phyloP scores from a whole-genome alignment of 2,797 vertebrate genomes.

The Mastacembelus armatus region DNA sequence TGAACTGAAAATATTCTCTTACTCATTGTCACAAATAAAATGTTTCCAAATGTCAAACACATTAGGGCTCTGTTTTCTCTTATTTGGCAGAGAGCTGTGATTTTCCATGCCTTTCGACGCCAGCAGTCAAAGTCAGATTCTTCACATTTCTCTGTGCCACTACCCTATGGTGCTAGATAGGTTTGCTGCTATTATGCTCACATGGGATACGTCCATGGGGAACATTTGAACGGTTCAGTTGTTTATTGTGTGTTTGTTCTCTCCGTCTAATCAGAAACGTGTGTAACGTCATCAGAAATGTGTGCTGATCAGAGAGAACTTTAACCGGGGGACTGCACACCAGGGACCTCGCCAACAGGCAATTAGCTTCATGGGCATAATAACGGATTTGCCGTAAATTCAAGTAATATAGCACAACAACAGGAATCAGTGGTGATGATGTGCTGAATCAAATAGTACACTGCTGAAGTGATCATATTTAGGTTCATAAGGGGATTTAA shows the following conservation, averaged over 20 bases:
- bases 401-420: conserved; percentile 37
- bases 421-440: conserved; percentile 31
- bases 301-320: conserved; percentile 55
- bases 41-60: conserved; percentile 40
- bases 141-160: conserved; percentile 47
- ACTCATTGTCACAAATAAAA: conserved; percentile 25
- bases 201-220: conserved; percentile 48
- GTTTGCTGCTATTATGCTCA: conserved; percentile 57
- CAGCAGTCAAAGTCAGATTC: conserved; percentile 43
- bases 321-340: conserved; percentile 41
- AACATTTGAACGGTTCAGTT: conserved; percentile 64
- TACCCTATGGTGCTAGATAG: conserved; percentile 45
- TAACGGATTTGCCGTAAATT: conserved; percentile 49
- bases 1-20: conserved; percentile 21
- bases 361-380: conserved; percentile 51
- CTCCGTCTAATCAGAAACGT: conserved; percentile 65
- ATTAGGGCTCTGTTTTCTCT: conserved; percentile 41
- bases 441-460: conserved; percentile 26
- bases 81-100: conserved; percentile 39
- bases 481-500: conserved; percentile 34
- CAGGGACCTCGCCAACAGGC: conserved; percentile 45
- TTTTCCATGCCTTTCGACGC: conserved; percentile 57
- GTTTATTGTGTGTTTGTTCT: conserved; percentile 70
- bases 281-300: conserved; percentile 53
- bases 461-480: conserved; percentile 26